Conservation (phyloP, 2,113 vertebrate species). For the Scomber colias region DNA sequence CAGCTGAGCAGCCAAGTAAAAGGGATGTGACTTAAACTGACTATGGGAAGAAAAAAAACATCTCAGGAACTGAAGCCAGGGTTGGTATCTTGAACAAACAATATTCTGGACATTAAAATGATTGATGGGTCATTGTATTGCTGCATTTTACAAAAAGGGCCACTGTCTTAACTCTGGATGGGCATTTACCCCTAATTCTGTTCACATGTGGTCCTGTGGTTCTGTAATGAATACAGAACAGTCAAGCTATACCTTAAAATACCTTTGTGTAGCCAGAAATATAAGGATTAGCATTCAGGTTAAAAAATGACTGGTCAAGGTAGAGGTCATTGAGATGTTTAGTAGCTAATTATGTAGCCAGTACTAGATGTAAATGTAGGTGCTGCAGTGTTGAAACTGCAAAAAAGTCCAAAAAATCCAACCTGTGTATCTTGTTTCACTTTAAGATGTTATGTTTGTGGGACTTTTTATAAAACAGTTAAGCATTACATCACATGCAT, state of each 20-base stretch:
- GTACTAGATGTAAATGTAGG: slow-evolving; percentile 34
- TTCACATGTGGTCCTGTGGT: slow-evolving; percentile 22
- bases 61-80: slow-evolving; percentile 47
- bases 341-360: slow-evolving; percentile 68
- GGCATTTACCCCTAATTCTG: slow-evolving; percentile 1
- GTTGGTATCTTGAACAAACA: slow-evolving; percentile 29
- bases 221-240: slow-evolving; percentile 45
- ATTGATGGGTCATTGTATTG: not conserved
- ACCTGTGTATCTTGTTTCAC: slow-evolving; percentile 52
- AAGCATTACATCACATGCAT: slow-evolving; percentile 21
- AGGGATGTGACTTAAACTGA: not conserved
- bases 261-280: slow-evolving; percentile 3
- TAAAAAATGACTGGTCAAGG: slow-evolving; percentile 24
- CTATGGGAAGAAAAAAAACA: slow-evolving; percentile 6
- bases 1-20: slow-evolving; percentile 51
- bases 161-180: not conserved
- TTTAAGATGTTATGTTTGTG: slow-evolving; percentile 36
- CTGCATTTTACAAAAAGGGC: slow-evolving; percentile 13
- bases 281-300: slow-evolving; percentile 7
- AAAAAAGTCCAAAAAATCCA: slow-evolving; percentile 45
- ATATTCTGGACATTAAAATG: slow-evolving; percentile 3
- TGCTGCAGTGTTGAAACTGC: slow-evolving; percentile 65
- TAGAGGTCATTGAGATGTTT: slow-evolving; percentile 35
- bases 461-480: slow-evolving; percentile 41
- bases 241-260: not conserved